These are phyloP conservation scores for Rhinoraja longicauda DNA, from an alignment of 2,797 vertebrate species.

Conservation along the genomic window DNA sequence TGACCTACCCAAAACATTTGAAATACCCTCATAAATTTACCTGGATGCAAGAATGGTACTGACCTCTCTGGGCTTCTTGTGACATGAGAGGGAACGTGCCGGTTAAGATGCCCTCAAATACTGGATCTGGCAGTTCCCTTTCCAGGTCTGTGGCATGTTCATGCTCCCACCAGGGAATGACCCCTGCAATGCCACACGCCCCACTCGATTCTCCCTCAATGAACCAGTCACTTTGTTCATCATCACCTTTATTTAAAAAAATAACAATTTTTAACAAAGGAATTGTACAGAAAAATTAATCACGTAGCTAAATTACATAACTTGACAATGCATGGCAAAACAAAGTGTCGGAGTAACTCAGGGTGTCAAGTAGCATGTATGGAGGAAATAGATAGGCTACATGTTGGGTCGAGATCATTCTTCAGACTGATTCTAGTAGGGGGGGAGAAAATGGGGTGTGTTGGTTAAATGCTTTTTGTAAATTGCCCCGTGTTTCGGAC, in stretches of 20 bases:
- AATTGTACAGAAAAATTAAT: not conserved
- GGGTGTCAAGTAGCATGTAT: too few relatives aligned
- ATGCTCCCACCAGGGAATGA: slow-evolving; percentile 93
- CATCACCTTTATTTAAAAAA: slow-evolving; percentile 67
- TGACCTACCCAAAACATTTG: not conserved
- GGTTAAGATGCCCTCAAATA: slow-evolving; percentile 87
- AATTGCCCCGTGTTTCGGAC: too few relatives aligned
- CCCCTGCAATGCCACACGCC: slow-evolving; percentile 82
- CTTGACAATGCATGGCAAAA: not conserved
- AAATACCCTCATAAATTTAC: slow-evolving; percentile 11
- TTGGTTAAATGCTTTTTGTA: too few relatives aligned
- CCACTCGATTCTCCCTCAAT: slow-evolving; percentile 85
- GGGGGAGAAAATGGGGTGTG: too few relatives aligned
- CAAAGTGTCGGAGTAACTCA: not conserved
- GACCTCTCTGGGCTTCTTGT: slow-evolving; percentile 61
- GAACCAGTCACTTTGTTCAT: slow-evolving; percentile 98
- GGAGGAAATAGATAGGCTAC: too few relatives aligned
- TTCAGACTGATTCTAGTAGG: too few relatives aligned
- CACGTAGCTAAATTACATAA: not conserved
- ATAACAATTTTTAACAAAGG: slow-evolving; percentile 5
- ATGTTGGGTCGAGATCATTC: too few relatives aligned
- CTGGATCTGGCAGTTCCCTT: slow-evolving; percentile 77
- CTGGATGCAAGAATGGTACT: slow-evolving; percentile 46
- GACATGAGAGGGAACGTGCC: slow-evolving; percentile 82
- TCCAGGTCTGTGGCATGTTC: slow-evolving; percentile 72